Percentiles rank a stretch among this genome's conserved stretches.
Conservation (phyloP, 2,888 invertebrate genomes). For the Oligia strigilis region DNA sequence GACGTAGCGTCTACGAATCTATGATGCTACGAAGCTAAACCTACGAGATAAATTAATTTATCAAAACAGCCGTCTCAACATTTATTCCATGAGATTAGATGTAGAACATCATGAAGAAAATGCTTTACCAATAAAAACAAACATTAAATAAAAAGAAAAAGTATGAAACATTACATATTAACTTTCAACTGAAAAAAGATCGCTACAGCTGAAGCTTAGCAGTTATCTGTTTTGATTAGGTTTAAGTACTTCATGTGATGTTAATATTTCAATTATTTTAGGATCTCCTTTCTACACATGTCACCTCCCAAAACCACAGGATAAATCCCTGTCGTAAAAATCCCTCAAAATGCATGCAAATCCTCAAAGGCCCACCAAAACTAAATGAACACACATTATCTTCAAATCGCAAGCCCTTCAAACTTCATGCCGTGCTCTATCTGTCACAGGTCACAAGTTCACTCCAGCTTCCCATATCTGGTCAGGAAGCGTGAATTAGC, state of each 20-base stretch:
- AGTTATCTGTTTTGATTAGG: not conserved
- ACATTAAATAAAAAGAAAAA: not conserved
- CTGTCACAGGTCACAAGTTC: slow-evolving; percentile 64
- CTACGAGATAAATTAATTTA: not conserved
- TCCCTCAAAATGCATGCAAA: not conserved
- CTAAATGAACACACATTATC: slow-evolving; percentile 59
- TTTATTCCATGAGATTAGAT: not conserved
- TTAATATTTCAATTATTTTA: not conserved
- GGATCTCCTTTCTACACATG: not conserved
- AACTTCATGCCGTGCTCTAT: slow-evolving; percentile 71
- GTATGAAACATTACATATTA: not conserved
- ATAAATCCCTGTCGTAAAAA: not conserved
- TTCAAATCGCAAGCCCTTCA: slow-evolving; percentile 49
- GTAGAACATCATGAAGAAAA: not conserved
- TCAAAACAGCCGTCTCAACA: not conserved
- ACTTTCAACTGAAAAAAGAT: not conserved
- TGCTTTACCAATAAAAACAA: not conserved
- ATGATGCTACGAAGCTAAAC: not conserved
- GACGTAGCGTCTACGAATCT: not conserved
- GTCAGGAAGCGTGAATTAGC: slow-evolving; percentile 77
- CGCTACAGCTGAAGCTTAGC: not conserved
- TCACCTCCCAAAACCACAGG: not conserved
- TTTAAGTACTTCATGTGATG: not conserved
- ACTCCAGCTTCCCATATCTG: slow-evolving; percentile 51
- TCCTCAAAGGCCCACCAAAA: slow-evolving; percentile 13